Conservation (phyloP, 1,140 invertebrate genomes). For the Bombus vancouverensis region DNA sequence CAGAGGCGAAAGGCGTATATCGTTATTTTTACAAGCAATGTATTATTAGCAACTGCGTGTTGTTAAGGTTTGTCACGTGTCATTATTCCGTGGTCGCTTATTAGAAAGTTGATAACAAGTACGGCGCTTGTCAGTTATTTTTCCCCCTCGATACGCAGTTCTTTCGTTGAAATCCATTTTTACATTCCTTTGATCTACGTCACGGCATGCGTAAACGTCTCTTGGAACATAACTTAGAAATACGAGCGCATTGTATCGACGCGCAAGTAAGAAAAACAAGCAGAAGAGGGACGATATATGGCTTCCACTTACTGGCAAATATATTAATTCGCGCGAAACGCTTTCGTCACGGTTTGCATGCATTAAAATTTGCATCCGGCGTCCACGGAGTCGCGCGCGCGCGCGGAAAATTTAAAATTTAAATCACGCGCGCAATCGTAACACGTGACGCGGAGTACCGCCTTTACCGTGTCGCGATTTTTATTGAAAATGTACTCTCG, state of each 20-base stretch:
- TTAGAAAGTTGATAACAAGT: conserved; percentile 38
- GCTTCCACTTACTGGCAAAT: background rate
- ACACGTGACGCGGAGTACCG: conserved; percentile 53
- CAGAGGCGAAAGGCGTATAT: background rate
- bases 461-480: conserved; percentile 56
- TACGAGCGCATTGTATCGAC: too few species aligned
- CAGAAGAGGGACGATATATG: background rate
- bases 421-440: conserved; percentile 51
- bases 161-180: conserved; percentile 40
- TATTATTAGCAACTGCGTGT: conserved; percentile 3
- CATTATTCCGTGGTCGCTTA: background rate
- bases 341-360: conserved; percentile 26
- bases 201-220: conserved; percentile 9
- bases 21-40: background rate
- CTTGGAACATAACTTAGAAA: background rate
- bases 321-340: conserved; percentile 53
- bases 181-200: conserved; percentile 34
- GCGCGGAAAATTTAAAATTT: conserved; percentile 59
- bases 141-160: background rate
- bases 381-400: background rate
- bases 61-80: background rate
- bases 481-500: conserved; percentile 49
- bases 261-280: background rate
- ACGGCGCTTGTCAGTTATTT: conserved; percentile 14
- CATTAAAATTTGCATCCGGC: conserved; percentile 51